Percentiles rank a stretch among this genome's conserved stretches.
Evolutionary conservation across 2,113 vertebrate species (phyloP).

Genomic region (Accipiter virgatus): DNA sequence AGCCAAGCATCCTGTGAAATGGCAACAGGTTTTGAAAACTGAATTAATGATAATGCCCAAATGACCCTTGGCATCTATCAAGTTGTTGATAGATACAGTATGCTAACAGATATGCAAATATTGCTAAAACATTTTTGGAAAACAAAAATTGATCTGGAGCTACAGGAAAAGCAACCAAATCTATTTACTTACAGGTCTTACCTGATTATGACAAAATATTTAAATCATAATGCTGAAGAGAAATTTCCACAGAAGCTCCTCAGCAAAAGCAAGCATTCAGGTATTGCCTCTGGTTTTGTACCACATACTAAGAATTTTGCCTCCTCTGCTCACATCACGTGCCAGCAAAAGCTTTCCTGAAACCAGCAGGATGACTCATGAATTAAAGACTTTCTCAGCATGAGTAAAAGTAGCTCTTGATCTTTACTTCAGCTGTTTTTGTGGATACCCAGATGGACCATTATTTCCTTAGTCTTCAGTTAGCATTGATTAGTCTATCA

Average conservation of each 20-base stretch:
- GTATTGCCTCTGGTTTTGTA: neutral
- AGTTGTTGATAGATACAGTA: neutral
- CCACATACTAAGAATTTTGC: neutral
- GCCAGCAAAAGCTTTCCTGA: neutral
- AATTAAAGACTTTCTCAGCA: neutral
- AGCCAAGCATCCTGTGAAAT: neutral
- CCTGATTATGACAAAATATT: neutral
- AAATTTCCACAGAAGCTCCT: neutral
- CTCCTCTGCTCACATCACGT: neutral
- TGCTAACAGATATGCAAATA: neutral
- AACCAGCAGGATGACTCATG: neutral
- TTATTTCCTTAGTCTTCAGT: neutral
- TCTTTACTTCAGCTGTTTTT: neutral
- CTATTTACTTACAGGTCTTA: neutral
- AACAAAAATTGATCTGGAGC: neutral
- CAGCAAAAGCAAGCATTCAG: neutral
- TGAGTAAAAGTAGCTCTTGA: neutral
- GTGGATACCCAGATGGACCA: neutral
- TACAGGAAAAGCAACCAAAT: neutral
- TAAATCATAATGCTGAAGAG: neutral
- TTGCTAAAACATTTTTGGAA: neutral
- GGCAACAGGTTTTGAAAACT: neutral
- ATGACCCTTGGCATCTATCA: neutral
- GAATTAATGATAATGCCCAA: neutral
- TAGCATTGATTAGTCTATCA: neutral